Base-by-base conservation (phyloP, 2,888 invertebrate genomes). In the Platycheirus rosarum region DNA sequence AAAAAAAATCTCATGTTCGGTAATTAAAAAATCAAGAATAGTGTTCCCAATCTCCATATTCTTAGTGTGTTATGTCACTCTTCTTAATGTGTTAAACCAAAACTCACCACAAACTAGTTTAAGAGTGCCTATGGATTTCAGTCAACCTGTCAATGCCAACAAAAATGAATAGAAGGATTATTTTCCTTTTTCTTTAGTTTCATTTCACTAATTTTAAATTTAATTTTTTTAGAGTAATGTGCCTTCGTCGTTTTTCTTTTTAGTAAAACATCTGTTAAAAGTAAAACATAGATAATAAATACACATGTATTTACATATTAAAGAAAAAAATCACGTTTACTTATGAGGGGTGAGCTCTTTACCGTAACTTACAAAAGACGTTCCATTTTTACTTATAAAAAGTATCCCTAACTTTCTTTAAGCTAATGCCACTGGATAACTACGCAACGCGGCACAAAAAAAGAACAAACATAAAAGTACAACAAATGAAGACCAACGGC, bases 31-130 rank as follows among this genome's bases (percentile, higher is more conserved):
- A n/a, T n/a, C 14, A 11, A 68, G 55, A 29, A 60, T 4, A 42
- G 29, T 29, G 32, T 53, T 26, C 32, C 13, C 53, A 60, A 48
- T 53, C 57, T 51, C 63, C 57, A 57, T 4, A 69, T n/a, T n/a
- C n/a, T n/a, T 2, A 70, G 63, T 37, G 75, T 80, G 76, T 80
- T 80, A 80, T 80, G 80, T 80, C 80, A 80, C 76, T 75, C 23
- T 63, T 48, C 13, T 35, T 48, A 14, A 68, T 51, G 23, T 13
- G 20, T 23, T n/a, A n/a, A n/a, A n/a, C 9, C 8, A 23, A 51
- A 62, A 62, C 40, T 68, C 73, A 62, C 57, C 66, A 68, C 66
- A 55, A 57, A n/a, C 8, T 23, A 63, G 20, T 49, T 55, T 26
- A 42, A 57, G 63, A 55, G 73, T 13, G n/a, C n/a, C n/a, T n/a